These are phyloP conservation scores for Ptilonorhynchus violaceus DNA, from an alignment of 2,113 vertebrate species.

Conservation along the genomic window DNA sequence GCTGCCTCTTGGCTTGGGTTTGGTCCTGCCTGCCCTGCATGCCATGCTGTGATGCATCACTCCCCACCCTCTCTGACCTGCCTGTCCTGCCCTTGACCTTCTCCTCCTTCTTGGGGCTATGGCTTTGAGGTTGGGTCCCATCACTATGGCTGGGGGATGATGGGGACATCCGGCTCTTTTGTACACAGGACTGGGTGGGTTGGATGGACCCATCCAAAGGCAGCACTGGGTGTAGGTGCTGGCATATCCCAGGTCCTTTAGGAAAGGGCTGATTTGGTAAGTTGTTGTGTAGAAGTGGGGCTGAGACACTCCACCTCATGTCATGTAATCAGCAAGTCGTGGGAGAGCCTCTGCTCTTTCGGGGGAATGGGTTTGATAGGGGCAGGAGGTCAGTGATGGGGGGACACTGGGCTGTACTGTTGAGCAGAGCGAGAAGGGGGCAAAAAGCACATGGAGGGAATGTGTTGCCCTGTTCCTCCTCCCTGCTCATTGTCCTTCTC, in stretches of 20 bases:
- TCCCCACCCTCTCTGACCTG: not conserved
- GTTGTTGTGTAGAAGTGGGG: not conserved
- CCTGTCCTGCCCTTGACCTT: not conserved
- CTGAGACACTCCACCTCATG: not conserved
- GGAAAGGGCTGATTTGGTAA: not conserved
- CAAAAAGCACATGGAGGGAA: not conserved
- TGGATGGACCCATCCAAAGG: not conserved
- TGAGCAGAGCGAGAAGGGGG: not conserved
- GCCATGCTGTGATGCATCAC: not conserved
- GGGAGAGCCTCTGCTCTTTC: not conserved
- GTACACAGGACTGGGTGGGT: not conserved
- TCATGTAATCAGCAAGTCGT: fast-evolving
- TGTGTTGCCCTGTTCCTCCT: not conserved
- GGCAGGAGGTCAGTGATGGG: not conserved
- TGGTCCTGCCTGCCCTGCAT: not conserved
- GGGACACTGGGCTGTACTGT: not conserved
- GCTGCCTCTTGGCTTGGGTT: not conserved
- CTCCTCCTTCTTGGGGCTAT: not conserved
- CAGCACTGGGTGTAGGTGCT: not conserved
- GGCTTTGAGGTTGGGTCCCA: not conserved
- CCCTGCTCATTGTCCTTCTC: not conserved
- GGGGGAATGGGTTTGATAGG: not conserved
- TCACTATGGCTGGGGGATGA: not conserved
- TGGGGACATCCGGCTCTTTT: fast-evolving
- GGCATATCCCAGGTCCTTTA: not conserved